Base-by-base conservation (phyloP, 2,888 invertebrate genomes). In the Drosophila stalkeri region DNA sequence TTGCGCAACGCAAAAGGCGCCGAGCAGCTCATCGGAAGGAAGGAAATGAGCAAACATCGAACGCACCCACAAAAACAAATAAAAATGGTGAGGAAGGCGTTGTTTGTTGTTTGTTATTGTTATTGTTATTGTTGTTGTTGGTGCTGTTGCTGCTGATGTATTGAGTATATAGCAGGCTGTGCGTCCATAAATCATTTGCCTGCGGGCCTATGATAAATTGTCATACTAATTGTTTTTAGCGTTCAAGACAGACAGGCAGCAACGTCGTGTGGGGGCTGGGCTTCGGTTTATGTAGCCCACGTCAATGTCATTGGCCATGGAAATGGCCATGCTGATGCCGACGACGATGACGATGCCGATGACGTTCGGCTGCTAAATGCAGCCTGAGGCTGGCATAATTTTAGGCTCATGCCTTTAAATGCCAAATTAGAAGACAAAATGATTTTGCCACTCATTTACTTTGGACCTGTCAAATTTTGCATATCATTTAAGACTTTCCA, bases 151-250 rank as follows among this genome's bases (percentile, higher is more conserved):
- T 59, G 69, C 51, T 61, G 43, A 52, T 67, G 71, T 74, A 51
- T 65, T 61, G 70, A 44, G 35, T 18, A 60, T 59, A 62, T 37
- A 56, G 56, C 60, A 64, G 77, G 16, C 60, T 60, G 75, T 33
- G 76, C 74, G 73, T 86, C 81, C 90, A 88, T 88, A 88, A 88
- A 88, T 88, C 90, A 88, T 89, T 76, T 61, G 75, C 75, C 75
- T 83, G 76, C 70, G 83, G 82, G 86, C 80, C 72, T 81, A 91
- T 91, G 91, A 91, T 91, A 91, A 90, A 91, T 91, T 89, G 90
- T 83, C 86, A 82, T 84, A 83, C 89, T 91, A 91, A 91, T 91
- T 91, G 91, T 90, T 91, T 87, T 90, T 77, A 80, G 79, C 89
- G 78, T 74, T 75, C 79, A 75, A 72, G 82, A 79, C 81, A 74